Base-by-base conservation (phyloP, 2,888 invertebrate species). In the Polyommatus icarus region DNA sequence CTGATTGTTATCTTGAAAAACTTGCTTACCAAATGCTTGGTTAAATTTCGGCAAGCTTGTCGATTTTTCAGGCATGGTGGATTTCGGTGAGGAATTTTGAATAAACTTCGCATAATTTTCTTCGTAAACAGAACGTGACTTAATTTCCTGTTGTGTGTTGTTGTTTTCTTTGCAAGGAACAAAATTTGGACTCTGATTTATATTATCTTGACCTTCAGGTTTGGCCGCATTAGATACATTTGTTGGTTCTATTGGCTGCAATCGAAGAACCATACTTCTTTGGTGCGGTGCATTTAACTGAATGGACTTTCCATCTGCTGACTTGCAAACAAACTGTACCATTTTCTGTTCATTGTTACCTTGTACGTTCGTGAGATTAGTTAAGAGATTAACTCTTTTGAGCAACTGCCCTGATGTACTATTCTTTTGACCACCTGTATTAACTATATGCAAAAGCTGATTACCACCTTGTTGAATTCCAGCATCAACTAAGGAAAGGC, bases 1-100 rank as follows among this genome's bases (percentile, higher is more conserved):
- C 81, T 87, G 90, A 73, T 80, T 86, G 1, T 86, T 89, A 71
- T 94, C 94, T 87, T 92, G 95, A 85, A 94, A 96, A 72, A 96
- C 95, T 73, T 96, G 95, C 88, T 97, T 97, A 0, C 97, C 96
- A 87, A 97, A 97, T 0, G 96, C 97, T 89, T 97, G 97, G 85
- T 97, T 96, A 86, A 97, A 97, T 88, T 97, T 97, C 3, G 97
- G 97, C 79, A 97, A 89, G 77, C 95, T 93, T 12, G 94, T 94
- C 8, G 91, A 86, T 83, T 94, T 93, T 84, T 95, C 95, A 67
- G 87, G 83, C 76, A 83, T 81, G 12, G 85, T 77, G 32, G 87
- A 84, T 84, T 92, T 92, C 20, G 72, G 46, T 15, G 90, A 87
- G 0, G 91, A 88, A 78, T 88, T 91, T 83, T 95, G 95, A 81